These are phyloP conservation scores for Hypothenemus hampei DNA, from an alignment of 1,140 invertebrate genomes.

Conservation along the genomic window DNA sequence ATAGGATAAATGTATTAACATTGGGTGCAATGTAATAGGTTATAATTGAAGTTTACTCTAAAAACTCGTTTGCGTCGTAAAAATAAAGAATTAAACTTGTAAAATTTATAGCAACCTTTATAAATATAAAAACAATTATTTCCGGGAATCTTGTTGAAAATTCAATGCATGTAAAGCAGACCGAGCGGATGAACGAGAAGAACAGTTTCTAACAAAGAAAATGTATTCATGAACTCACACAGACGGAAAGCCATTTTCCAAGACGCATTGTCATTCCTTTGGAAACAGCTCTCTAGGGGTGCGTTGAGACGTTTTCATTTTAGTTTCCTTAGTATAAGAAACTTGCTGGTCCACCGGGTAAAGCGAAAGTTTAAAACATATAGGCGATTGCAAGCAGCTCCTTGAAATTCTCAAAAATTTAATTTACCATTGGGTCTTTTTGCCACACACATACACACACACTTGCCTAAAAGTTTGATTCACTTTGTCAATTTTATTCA, in stretches of 20 bases:
- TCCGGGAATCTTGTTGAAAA: slow-evolving; percentile 31
- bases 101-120: too few relatives aligned
- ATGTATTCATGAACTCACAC: slow-evolving; percentile 43
- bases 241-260: slow-evolving; percentile 42
- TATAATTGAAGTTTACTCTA: too few relatives aligned
- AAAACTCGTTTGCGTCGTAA: too few relatives aligned
- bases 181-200: slow-evolving; percentile 19
- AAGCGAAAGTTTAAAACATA: slow-evolving; percentile 11
- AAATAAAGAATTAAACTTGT: too few relatives aligned
- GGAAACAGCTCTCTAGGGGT: slow-evolving; percentile 37
- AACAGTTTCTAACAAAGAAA: slow-evolving; percentile 37
- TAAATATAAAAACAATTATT: slow-evolving; percentile 23
- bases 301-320: slow-evolving; percentile 43
- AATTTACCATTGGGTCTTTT: too few relatives aligned
- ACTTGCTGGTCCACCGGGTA: slow-evolving; percentile 18
- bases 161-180: slow-evolving; percentile 44
- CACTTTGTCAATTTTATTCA: slow-evolving; percentile 7
- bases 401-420: too few relatives aligned
- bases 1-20: too few relatives aligned
- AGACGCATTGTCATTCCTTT: slow-evolving; percentile 41
- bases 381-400: slow-evolving; percentile 2
- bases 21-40: too few relatives aligned
- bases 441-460: neutral
- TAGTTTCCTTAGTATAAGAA: slow-evolving; percentile 37
- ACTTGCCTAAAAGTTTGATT: neutral